Base-by-base conservation (phyloP, 1,140 invertebrate species). In the Zaprionus africanus region DNA sequence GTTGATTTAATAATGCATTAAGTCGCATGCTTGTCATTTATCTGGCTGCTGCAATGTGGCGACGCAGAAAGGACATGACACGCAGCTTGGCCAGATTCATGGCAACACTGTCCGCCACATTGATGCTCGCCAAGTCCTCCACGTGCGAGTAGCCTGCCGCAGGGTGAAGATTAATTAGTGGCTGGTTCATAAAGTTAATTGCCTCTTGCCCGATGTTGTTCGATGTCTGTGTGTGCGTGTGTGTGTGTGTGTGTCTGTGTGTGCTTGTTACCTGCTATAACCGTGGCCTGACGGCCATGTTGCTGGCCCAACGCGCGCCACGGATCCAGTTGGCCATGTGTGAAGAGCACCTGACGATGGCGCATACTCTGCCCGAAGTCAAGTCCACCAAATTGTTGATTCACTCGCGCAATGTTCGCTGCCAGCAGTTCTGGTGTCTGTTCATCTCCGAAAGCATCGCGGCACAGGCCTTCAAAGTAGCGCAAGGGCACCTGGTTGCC, bases 301-400 rank as follows among this genome's bases (percentile, higher is more conserved):
- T 85, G 88, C 19, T 78, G 56, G 15, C 91, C 88, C 67, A 90
- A 17, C 26, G 79, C 70, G 51, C 83, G 76, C 95, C 95, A 96
- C 1, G 95, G 95, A 91, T 96, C 95, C 22, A 95, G 87, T 53
- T 93, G 87, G 34, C 95, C 95, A 85, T 96, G 95, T 28, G 95
- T 94, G 72, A 95, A 95, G 59, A 96, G 93, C 1, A 95, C 94
- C 49, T 78, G 49, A 36, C 51, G 63, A 70, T 85, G 85, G n/a
- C 67, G 67, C 54, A 94, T 34, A 7, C 58, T 79, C 56, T 84
- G 93, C 36, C 94, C 92, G 0, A 95, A 94, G 5, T 84, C 49
- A 12, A 91, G 66, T 1, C 94, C 95, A 11, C 95, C 95, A 79
- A 95, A 96, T 58, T 94, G 79, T 0, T 91, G 81, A 77, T 96